These are phyloP conservation scores for Drosophila buzzatii DNA, from an alignment of 2,888 invertebrate species.

Conservation along the genomic window DNA sequence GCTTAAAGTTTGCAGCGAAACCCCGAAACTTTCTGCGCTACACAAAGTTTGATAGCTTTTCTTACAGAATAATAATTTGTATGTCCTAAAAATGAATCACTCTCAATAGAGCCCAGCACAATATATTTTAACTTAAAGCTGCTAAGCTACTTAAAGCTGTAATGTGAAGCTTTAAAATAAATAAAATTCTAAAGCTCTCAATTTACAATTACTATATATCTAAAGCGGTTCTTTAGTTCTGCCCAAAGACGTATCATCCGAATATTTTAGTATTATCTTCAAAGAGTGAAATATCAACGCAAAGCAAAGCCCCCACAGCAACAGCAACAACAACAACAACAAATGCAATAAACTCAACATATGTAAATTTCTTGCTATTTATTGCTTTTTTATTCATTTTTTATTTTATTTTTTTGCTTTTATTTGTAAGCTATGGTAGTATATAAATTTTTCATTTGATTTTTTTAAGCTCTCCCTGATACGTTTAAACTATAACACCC, in stretches of 20 bases:
- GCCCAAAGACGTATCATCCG: not conserved
- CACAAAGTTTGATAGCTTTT: not conserved
- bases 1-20: too few species aligned
- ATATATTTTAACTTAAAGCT: not conserved
- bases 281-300: conserved; percentile 20
- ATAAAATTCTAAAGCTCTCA: not conserved
- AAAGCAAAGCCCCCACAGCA: conserved; percentile 10
- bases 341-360: conserved; percentile 3
- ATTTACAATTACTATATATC: too few species aligned
- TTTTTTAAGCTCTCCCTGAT: conserved; percentile 36
- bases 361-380: conserved; percentile 1
- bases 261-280: not conserved
- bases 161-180: not conserved
- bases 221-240: not conserved
- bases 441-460: conserved; percentile 2
- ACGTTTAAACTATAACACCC: conserved; percentile 31
- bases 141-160: not conserved
- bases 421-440: conserved; percentile 11
- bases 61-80: not conserved
- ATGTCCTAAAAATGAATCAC: not conserved
- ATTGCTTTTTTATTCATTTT: conserved; percentile 18
- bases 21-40: too few species aligned
- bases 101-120: not conserved
- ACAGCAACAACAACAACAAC: conserved; percentile 10
- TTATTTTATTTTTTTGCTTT: conserved; percentile 19